Evolutionary conservation across 2,888 invertebrate genomes (phyloP).

Genomic region (Scaptomyza caliginosa): DNA sequence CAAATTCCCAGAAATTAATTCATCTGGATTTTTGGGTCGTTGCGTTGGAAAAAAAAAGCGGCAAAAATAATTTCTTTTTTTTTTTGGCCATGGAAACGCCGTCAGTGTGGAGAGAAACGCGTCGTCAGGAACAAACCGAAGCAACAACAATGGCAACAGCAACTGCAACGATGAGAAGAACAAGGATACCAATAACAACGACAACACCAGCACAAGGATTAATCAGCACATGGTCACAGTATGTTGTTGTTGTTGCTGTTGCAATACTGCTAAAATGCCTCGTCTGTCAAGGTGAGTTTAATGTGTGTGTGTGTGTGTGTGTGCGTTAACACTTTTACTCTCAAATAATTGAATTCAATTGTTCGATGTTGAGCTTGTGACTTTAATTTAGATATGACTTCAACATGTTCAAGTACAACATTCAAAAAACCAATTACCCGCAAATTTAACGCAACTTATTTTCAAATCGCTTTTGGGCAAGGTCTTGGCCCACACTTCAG

Average conservation of each 20-base stretch:
- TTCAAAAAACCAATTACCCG: constrained; percentile 26
- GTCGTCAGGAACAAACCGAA: constrained; percentile 77
- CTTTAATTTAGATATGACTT: constrained; percentile 32
- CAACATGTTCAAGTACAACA: constrained; percentile 13
- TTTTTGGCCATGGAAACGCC: constrained; percentile 51
- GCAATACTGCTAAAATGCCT: constrained; percentile 70
- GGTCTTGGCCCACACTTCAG: constrained; percentile 28
- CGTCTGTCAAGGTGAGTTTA: constrained; percentile 79
- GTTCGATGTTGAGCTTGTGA: too few species aligned
- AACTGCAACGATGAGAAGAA: constrained; percentile 23
- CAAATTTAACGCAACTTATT: constrained; percentile 10
- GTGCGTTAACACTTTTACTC: constrained; percentile 16
- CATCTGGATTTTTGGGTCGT: constrained; percentile 35
- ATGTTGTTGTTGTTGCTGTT: constrained; percentile 61
- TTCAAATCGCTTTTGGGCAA: constrained; percentile 25
- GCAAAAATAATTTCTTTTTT: constrained; percentile 14
- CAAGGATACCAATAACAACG: constrained; percentile 31
- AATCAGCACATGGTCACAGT: constrained; percentile 61
- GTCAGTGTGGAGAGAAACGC: constrained; percentile 61
- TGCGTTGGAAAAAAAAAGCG: constrained; percentile 47
- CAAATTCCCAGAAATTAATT: constrained; percentile 7
- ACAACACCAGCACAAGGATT: constrained; percentile 55
- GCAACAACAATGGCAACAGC: constrained; percentile 19
- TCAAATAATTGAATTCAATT: too few species aligned
- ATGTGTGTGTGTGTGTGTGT: not conserved